Evolutionary conservation across 1,140 invertebrate genomes (phyloP).

Genomic region (Drosophila ananassae): DNA sequence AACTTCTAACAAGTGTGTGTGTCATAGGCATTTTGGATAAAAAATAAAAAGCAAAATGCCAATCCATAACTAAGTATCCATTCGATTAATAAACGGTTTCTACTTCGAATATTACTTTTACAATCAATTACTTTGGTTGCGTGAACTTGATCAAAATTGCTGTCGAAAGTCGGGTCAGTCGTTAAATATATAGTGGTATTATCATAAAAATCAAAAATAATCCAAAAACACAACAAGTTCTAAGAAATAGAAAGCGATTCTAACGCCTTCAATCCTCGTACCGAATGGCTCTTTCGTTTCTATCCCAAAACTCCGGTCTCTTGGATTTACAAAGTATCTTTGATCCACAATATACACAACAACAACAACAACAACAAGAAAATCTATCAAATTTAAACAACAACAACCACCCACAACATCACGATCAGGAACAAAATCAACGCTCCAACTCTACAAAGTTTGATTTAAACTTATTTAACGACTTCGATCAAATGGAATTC

Average conservation of each 20-base stretch:
- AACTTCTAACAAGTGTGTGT: constrained; percentile 46
- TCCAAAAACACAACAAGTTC: constrained; percentile 1
- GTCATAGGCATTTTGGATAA: constrained; percentile 26
- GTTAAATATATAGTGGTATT: constrained; percentile 42
- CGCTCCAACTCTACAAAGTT: constrained; percentile 60
- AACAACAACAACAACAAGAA: constrained; percentile 51
- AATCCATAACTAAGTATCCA: constrained; percentile 30
- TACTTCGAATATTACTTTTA: constrained; percentile 64
- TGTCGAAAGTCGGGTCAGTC: constrained; percentile 37
- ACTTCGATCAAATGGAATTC: constrained; percentile 81
- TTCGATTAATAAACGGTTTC: constrained; percentile 46
- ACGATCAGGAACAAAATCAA: constrained; percentile 38
- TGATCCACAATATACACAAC: constrained; percentile 77
- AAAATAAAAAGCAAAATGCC: constrained; percentile 59
- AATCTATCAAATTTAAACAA: constrained; percentile 20
- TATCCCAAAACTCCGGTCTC: constrained; percentile 76
- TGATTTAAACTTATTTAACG: constrained; percentile 72
- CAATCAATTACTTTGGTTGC: constrained; percentile 44
- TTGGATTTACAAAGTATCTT: constrained; percentile 83
- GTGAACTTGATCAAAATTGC: constrained; percentile 42
- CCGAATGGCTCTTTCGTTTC: constrained; percentile 83
- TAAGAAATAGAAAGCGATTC: constrained; percentile 20
- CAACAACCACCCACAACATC: constrained; percentile 29
- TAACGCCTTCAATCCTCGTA: constrained; percentile 50
- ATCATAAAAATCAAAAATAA: neutral